Base-by-base conservation (phyloP, 2,797 vertebrate genomes). In the Oreochromis grahami region DNA sequence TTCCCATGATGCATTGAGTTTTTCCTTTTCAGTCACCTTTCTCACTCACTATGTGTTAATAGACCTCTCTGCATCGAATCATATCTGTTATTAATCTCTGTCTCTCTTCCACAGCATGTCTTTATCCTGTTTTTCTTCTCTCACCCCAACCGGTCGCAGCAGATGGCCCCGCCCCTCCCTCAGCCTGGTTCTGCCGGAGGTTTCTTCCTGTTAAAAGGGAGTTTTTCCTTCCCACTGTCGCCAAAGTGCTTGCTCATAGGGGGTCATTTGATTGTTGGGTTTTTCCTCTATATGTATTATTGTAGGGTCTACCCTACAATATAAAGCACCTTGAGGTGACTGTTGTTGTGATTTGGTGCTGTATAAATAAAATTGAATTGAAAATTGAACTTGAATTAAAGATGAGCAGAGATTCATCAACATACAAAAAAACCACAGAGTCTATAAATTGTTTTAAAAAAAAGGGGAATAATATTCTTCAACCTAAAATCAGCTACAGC, bases 161-260 rank as follows among this genome's bases (percentile, higher is more conserved):
- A 52, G 51, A 52, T 52, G 6, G 51, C 2, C 3, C 2, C 3
- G 0, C 51, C n/a, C 51, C 51, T 52, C 51, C n/a, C 10, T 24
- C 0, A 53, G 51, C 11, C 51, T 53, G 52, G 11, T 53, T 53
- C 52, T 7, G 1, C 11, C 0, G 6, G 6, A 53, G 6, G 2
- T 24, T 13, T 53, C 52, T 7, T 7, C 12, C 4, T 53, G 2
- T 53, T 53, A 53, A 53, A 24, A 53, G 52, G 21, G 21, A 53
- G 52, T 26, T 55, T 55, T 8, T 55, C 21, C 21, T 26, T 55
- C 21, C 52, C 52, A 26, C 52, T 55, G 52, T 55, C 0, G 1
- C 21, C 21, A 55, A 26, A 55, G 52, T 55, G 21, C 4, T 55
- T 26, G 52, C 52, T 55, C 52, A 55, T 55, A 53, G 21, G 52